Base-by-base conservation (phyloP, 2,113 vertebrate genomes). In the Catharus fuscescens region DNA sequence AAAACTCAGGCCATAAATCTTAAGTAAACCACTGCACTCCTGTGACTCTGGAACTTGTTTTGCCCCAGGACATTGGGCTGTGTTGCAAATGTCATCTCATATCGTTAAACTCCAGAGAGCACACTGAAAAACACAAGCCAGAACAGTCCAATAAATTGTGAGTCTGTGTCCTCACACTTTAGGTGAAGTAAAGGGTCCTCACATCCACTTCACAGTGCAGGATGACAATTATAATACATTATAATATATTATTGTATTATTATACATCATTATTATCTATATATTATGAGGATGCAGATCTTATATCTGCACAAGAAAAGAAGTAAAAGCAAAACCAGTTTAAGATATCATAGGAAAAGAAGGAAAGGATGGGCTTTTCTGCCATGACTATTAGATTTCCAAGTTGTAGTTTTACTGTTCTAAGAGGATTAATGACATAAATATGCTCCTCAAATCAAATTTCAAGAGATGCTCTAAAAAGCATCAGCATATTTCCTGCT, bases 191-290 rank as follows among this genome's bases (percentile, higher is more conserved):
- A 19, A 24, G 26, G 20, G 15, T 60, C 21, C 19, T 29, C 16
- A 23, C 2, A 3, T 3, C 4, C 29, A 36, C 9, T 28, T 11
- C 0, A 0, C 9, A 29, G 7, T 12, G 16, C 17, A 50, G 26
- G 38, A 18, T 38, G 61, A 28, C 8, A 48, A 21, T 1, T 52
- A 50, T 26, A 15, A 50, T 14, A 50, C 25, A 50, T 50, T 50
- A 14, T 50, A 50, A 50, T 50, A 50, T 14, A 26, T 50, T 25
- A 15, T 14, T 25, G 14, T 25, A 25, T 25, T 15, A 26, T 26
- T 15, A 26, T 26, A 50, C 9, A 50, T 50, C 26, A 47, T 47
- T 26, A 26, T 14, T 26, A 26, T 15, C 26, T 23, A 50, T 15
- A 50, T 15, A 50, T 48, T 48, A 15, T 15, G 25, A 50, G 12